These are phyloP conservation scores for Sphaerophoria rueppellii DNA, from an alignment of 2,888 invertebrate species.

Conservation along the genomic window DNA sequence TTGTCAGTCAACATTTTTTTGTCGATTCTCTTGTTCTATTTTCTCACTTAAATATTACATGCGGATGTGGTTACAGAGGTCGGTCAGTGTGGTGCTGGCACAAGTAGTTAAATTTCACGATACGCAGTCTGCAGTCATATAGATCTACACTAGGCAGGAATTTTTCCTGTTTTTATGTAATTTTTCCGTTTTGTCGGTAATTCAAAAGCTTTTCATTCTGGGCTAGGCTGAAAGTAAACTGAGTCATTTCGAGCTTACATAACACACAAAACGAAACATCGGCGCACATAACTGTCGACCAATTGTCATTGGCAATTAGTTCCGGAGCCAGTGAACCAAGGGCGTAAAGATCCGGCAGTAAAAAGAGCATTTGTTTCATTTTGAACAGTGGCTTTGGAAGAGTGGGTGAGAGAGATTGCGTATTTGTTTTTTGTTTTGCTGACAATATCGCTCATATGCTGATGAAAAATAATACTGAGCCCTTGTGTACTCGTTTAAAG, in stretches of 20 bases:
- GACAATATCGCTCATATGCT: constrained; percentile 54
- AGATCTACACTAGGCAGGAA: neutral
- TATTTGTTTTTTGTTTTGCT: constrained; percentile 29
- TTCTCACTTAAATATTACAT: constrained; percentile 44
- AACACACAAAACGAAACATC: constrained; percentile 46
- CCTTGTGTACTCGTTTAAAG: constrained; percentile 49
- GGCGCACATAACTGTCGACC: constrained; percentile 49
- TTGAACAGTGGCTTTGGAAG: constrained; percentile 5
- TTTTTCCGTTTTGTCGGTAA: constrained; percentile 11
- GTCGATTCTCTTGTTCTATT: constrained; percentile 3
- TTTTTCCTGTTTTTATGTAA: neutral
- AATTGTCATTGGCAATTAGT: constrained; percentile 69
- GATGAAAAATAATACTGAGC: constrained; percentile 26
- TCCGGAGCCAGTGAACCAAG: constrained; percentile 58
- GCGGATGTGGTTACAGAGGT: constrained; percentile 48
- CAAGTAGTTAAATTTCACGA: constrained; percentile 57
- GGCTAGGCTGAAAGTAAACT: constrained; percentile 29
- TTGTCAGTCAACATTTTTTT: constrained; percentile 10
- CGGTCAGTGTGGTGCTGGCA: constrained; percentile 47
- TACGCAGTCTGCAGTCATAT: constrained; percentile 15
- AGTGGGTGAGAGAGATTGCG: neutral
- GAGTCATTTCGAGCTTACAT: constrained; percentile 50
- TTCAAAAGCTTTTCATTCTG: constrained; percentile 29
- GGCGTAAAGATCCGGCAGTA: constrained; percentile 39
- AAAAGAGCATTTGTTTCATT: constrained; percentile 55